Conservation (phyloP, 2,113 vertebrate genomes). For the Entelurus aequoreus region DNA sequence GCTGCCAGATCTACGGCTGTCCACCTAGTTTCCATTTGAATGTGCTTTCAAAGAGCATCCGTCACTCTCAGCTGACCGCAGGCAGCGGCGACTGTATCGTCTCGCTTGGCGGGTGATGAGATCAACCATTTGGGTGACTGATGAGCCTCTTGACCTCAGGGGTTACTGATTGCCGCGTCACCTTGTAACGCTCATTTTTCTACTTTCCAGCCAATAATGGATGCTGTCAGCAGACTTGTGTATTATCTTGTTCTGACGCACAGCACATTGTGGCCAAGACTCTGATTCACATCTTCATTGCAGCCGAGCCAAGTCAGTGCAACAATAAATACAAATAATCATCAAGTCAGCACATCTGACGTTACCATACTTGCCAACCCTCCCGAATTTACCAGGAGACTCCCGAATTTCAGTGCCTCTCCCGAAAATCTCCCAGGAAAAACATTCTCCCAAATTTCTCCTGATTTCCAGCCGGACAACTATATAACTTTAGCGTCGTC, state of each 20-base stretch:
- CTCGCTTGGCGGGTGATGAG: constrained; percentile 47
- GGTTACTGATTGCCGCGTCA: constrained; percentile 35
- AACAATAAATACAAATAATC: no score
- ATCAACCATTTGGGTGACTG: constrained; percentile 49
- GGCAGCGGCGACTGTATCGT: constrained; percentile 56
- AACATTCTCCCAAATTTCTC: no score
- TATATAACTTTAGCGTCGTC: no score
- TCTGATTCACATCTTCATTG: constrained; percentile 23
- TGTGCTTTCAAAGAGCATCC: constrained; percentile 47
- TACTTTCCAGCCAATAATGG: constrained; percentile 5
- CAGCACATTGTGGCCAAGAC: constrained; percentile 11
- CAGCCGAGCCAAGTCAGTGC: background rate
- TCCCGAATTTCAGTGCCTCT: no score
- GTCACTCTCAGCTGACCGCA: constrained; percentile 56
- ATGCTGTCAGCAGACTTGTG: constrained; percentile 29
- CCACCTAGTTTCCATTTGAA: constrained; percentile 50
- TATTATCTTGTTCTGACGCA: constrained; percentile 12
- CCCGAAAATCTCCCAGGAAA: no score
- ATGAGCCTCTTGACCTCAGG: constrained; percentile 59
- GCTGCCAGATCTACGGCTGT: constrained; percentile 28
- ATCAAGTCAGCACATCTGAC: no score
- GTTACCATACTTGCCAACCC: no score
- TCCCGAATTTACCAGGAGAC: no score
- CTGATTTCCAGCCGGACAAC: no score
- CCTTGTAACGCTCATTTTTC: constrained; percentile 24